Evolutionary conservation across 2,113 vertebrate species (phyloP), one percentile per base, ranked within the genome.

Genomic region (Misgurnus anguillicaudatus): DNA sequence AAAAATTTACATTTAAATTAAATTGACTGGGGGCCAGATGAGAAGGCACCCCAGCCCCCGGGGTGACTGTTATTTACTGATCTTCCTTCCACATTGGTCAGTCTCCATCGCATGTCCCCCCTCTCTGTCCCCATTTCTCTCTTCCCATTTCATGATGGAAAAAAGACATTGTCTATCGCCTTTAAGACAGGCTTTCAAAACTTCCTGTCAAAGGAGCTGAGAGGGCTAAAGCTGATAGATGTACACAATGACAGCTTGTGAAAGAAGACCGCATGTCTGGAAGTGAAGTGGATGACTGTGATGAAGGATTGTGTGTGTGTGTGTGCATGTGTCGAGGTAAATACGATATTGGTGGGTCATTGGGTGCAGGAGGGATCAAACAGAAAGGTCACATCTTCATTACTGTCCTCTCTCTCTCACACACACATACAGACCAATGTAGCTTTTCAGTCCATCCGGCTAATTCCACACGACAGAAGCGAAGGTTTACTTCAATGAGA

Each of bases 1-100:
- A 64, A 80, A 31, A 86, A 86, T 86, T 86, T 84, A 80, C 82
- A 86, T 86, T 86, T 84, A 84, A 84, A 84, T 86, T 84, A 84
- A 84, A 82, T 80, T 84, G 80, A 84, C 82, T 84, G 48, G 77
- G 73, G 82, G 84, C 82, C 84, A 84, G 79, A 82, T 83, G 82
- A 77, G 63, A 31, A 79, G 76, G 53, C 62, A 83, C 75, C 62
- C 75, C 65, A 68, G 62, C 45, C 53, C 62, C 60, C 16, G n/a
- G 79, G 66, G 51, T 80, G 76, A 78, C 73, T 83, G 77, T 79
- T 85, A 82, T 85, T 85, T 85, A 85, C 73, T 78, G 74, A 84
- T 81, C 58, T 55, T 36, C 73, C 68, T 61, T 75, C 63, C 69
- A 62, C 16, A 41, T 75, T 72, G 64, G 61, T 71, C 78, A 62